Evolutionary conservation across 2,888 invertebrate genomes (phyloP), one percentile per base, ranked within the genome.

Genomic region (Spodoptera exigua): DNA sequence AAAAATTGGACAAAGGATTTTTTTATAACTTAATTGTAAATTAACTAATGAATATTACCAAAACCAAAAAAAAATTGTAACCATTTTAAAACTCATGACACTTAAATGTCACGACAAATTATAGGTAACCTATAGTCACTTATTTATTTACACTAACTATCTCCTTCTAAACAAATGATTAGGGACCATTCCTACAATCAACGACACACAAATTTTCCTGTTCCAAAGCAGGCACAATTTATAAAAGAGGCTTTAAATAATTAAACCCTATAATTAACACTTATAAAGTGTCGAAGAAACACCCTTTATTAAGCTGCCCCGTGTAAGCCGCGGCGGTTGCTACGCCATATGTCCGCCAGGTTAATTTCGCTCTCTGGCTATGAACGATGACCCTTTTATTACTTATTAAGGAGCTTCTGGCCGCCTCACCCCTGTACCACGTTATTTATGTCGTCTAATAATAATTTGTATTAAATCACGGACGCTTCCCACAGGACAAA

Each of bases 391-490:
- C 93, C 93, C 93, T 92, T 93, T 93, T 94, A 93, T 93, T 94
- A 93, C 91, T 93, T 93, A 94, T 93, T 93, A 93, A 94, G 91
- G 86, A 92, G 91, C 88, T 87, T 79, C 83, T 80, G 79, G 85
- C 83, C 82, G 71, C 76, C 81, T 79, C 80, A 80, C 89, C 89
- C 91, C 87, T 80, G 86, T 84, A 85, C 88, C 82, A 79, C 84
- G 92, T 93, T 93, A 94, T 94, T 93, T 94, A 94, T 93, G 93
- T 92, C 84, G 85, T 91, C 92, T 93, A 94, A 94, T 93, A 94
- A 94, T 94, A 93, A 94, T 94, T 94, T 94, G 94, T 94, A 94
- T 93, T 94, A 93, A 94, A 94, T 94, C 94, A 92, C 92, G 87
- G 82, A 81, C 86, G 89, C 88, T 89, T 87, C 89, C 89, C 88